Base-by-base conservation (phyloP, 1,140 invertebrate species). In the Apis cerana region DNA sequence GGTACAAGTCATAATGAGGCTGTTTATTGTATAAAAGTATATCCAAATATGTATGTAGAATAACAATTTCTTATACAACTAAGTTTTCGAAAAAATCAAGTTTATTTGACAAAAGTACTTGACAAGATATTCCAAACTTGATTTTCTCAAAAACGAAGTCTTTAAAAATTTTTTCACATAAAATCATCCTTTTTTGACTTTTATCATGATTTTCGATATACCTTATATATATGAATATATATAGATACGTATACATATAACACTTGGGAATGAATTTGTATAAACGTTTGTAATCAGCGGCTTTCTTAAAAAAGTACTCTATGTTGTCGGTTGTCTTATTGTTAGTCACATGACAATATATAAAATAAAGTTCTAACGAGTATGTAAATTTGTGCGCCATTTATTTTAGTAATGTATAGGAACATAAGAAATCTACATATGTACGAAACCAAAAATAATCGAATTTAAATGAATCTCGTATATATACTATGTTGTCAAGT, bases 301-400 rank as follows among this genome's bases (percentile, higher is more conserved):
- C 79, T 89, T 64, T 87, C 80, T 85, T 61, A 58, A 85, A 75
- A 83, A 82, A 69, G 64, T 85, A 79, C 83, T 61, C 71, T 65
- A 85, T 67, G 88, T 83, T 85, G 72, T 80, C 83, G 88, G 74
- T 69, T 89, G 85, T 88, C 69, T 82, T 82, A 88, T 88, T 90
- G 80, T 91, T 90, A 89, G 89, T 91, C 85, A 87, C 82, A 84
- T 91, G 91, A 91, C 89, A 91, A 91, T 91, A 91, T 72, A 72
- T 15, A 23, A 59, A 74, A 59, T 59, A 91, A 91, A 75, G 79
- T 89, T 85, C 85, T 89, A 72, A 58, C 67, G 56, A 77, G 65
- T 58, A 54, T 43, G 33, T 43, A 43, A 43, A 83, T n/a, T 23
- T 33, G 17, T 82, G 58, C 80, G 50, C 43, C 21, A 50, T 82